These are phyloP conservation scores for Athetis lepigone DNA, from an alignment of 2,888 invertebrate genomes.

Conservation along the genomic window DNA sequence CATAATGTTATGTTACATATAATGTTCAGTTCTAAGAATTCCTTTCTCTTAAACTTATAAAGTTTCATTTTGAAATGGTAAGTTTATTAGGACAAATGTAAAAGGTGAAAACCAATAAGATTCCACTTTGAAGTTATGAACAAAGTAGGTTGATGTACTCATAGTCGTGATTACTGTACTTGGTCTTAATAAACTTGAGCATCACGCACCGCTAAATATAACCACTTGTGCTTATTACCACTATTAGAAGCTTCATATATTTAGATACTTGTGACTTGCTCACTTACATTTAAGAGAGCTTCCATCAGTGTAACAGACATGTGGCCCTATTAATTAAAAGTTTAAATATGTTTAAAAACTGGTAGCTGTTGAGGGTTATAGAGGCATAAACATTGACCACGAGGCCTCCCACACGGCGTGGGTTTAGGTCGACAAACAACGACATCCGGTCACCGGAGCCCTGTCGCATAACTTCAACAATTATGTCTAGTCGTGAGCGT, in stretches of 20 bases:
- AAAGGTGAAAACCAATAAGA: constrained; percentile 30
- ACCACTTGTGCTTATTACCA: constrained; percentile 76
- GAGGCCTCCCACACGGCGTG: constrained; percentile 79
- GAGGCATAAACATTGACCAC: constrained; percentile 62
- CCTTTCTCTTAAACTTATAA: constrained; percentile 20
- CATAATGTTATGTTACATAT: too few species aligned
- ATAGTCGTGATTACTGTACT: constrained; percentile 52
- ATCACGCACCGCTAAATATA: constrained; percentile 79
- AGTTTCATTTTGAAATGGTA: constrained; percentile 27
- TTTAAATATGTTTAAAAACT: constrained; percentile 52
- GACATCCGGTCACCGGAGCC: constrained; percentile 83
- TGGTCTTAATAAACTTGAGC: constrained; percentile 71
- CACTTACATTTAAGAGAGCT: constrained; percentile 61
- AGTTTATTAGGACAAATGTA: constrained; percentile 39
- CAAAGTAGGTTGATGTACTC: constrained; percentile 47
- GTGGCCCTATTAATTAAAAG: constrained; percentile 35
- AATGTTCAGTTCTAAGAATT: constrained; percentile 5
- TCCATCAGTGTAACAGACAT: constrained; percentile 25
- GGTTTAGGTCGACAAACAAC: constrained; percentile 84
- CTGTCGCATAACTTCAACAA: constrained; percentile 71
- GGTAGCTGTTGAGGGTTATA: constrained; percentile 49
- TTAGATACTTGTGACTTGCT: constrained; percentile 71
- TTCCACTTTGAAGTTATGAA: constrained; percentile 23
- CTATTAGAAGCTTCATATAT: constrained; percentile 75
- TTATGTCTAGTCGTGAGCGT: constrained; percentile 71